Evolutionary conservation across 2,797 vertebrate genomes (phyloP).

Genomic region (Lagorchestes hirsutus): DNA sequence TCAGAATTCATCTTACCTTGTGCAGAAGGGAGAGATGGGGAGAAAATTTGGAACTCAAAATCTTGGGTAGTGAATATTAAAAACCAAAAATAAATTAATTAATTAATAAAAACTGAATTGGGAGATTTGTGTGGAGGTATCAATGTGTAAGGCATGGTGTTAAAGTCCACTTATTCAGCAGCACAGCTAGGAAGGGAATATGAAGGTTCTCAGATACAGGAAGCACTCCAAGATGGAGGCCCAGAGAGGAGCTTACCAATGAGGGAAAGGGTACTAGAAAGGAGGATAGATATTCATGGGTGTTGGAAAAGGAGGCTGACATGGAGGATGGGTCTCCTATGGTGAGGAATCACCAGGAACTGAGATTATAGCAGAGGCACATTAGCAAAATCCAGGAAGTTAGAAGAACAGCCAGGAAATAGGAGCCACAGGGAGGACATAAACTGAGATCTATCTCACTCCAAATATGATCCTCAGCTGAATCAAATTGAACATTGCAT

Average conservation of each 20-base stretch:
- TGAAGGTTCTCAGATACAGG: not conserved
- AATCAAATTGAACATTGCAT: not conserved
- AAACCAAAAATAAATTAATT: too few relatives aligned
- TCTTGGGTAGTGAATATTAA: too few relatives aligned
- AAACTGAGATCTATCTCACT: not conserved
- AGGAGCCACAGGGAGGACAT: not conserved
- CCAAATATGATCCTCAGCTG: not conserved
- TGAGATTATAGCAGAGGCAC: not conserved
- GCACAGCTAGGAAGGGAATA: not conserved
- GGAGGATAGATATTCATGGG: not conserved
- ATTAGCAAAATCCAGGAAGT: not conserved
- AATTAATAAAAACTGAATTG: too few relatives aligned
- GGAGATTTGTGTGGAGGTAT: not conserved
- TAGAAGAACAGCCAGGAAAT: not conserved
- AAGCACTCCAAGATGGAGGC: not conserved
- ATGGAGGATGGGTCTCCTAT: not conserved
- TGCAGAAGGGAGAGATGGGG: too few relatives aligned
- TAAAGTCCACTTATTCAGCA: not conserved
- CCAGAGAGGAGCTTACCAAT: not conserved
- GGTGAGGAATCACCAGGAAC: not conserved
- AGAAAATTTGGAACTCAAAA: too few relatives aligned
- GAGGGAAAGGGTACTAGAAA: not conserved
- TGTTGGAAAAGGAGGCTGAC: not conserved
- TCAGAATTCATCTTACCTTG: too few relatives aligned
- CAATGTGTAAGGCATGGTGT: not conserved